Evolutionary conservation across 2,797 vertebrate species (phyloP).

Genomic region (Bradypodion ventrale): DNA sequence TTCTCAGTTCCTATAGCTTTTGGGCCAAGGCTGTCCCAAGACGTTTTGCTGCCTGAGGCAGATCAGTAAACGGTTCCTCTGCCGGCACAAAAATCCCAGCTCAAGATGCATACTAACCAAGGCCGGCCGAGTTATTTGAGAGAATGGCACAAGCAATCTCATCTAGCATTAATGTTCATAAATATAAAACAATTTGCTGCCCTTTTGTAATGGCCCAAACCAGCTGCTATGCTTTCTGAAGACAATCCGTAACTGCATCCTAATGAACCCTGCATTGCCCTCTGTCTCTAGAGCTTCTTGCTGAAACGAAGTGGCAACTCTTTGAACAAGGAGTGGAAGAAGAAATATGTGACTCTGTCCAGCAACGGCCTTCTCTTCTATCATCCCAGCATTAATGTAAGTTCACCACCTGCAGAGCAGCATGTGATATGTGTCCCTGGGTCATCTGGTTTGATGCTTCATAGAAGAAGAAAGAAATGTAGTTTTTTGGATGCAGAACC

Average conservation of each 20-base stretch:
- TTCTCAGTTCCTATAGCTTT: not conserved
- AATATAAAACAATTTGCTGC: not conserved
- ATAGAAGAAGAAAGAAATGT: not conserved
- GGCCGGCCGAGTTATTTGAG: not conserved
- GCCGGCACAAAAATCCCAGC: not conserved
- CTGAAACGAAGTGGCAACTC: conserved; percentile 96
- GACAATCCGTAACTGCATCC: not conserved
- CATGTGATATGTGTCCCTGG: not conserved
- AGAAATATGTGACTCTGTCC: conserved; percentile 93
- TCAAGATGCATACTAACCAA: not conserved
- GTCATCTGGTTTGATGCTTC: not conserved
- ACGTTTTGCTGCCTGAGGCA: not conserved
- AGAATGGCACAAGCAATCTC: not conserved
- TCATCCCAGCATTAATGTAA: conserved; percentile 93
- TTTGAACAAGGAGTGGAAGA: conserved; percentile 98
- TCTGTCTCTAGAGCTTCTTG: conserved; percentile 83
- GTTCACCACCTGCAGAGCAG: conserved; percentile 46
- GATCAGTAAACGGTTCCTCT: not conserved
- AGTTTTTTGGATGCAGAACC: not conserved
- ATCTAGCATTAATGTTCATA: not conserved
- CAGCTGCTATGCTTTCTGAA: not conserved
- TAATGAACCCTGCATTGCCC: not conserved
- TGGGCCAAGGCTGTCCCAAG: not conserved
- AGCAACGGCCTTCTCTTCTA: conserved; percentile 91
- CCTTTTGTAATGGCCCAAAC: not conserved